Base-by-base conservation (phyloP, 1,140 invertebrate genomes). In the Meloidogyne hapla region DNA sequence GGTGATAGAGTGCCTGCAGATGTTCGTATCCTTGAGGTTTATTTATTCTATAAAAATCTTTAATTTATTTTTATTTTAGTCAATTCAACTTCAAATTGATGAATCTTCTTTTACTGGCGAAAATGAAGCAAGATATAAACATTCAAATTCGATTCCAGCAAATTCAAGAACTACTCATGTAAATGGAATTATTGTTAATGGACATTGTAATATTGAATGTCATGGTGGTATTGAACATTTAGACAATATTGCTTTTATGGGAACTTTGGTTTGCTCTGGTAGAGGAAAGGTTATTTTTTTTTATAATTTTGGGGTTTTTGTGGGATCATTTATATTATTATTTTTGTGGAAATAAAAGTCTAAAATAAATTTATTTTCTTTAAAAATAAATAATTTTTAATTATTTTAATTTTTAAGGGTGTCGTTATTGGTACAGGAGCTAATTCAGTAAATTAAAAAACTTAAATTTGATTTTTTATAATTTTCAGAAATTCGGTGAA, bases 91-190 rank as follows among this genome's bases (percentile, higher is more conserved):
- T 66, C 92, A 92, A 3, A 93, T 99, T 48, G 97, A 99, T 89
- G 97, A 99, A 88, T 96, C 94, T 73, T 97, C 94, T 85, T 98
- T 99, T 87, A 99, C 96, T 0, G 97, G 96, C 9, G 95, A 98
- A 89, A 90, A 89, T 4, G 88, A 91, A 77, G 91, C 91, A 26
- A 87, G 88, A 28, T 64, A 76, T 26, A 91, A 91, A 81, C 83
- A 83, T 23, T 77, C 79, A n/a, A 81, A 80, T 12, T 75, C 79
- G 15, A 56, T 85, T 38, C 45, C 64, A 28, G 42, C 42, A 80
- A 38, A 26, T 75, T 62, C 42, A 2, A 70, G 15, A 23, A 28
- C 48, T 1, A 15, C 56, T 1, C n/a, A 4, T n/a, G 9, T 21
- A 21, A 65, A 28, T 76, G 61, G 48, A 23, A 5, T 56, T 40